phyloP scores from a whole-genome alignment of 1,140 invertebrate genomes.

The Elymnias hypermnestra region DNA sequence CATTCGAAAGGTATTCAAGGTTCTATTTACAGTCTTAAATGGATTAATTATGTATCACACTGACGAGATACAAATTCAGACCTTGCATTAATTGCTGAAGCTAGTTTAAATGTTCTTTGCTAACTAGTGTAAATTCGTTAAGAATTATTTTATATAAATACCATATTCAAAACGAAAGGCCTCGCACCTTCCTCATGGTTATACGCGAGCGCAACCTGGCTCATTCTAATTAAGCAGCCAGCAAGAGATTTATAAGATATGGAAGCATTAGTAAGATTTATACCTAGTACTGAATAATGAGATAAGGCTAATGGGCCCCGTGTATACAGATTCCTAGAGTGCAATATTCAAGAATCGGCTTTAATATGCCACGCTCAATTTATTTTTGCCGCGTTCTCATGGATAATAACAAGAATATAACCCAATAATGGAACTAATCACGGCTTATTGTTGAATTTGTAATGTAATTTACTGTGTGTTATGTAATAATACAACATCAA shows the following conservation, averaged over 20 bases:
- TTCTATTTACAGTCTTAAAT: too few species aligned
- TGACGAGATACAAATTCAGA: too few species aligned
- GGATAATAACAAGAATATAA: constrained; percentile 7
- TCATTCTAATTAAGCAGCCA: constrained; percentile 66
- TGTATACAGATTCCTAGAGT: constrained; percentile 36
- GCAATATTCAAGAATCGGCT: constrained; percentile 28
- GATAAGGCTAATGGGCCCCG: constrained; percentile 51
- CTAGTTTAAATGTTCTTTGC: too few species aligned
- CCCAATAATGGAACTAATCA: constrained; percentile 1
- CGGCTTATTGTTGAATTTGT: background rate
- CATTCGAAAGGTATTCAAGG: too few species aligned
- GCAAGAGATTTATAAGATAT: constrained; percentile 67
- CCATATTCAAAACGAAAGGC: constrained; percentile 17
- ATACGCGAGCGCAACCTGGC: constrained; percentile 28
- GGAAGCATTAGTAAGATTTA: constrained; percentile 65
- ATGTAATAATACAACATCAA: too few species aligned
- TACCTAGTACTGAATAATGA: constrained; percentile 56
- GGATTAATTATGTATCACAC: too few species aligned
- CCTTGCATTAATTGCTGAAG: too few species aligned
- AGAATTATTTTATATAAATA: too few species aligned
- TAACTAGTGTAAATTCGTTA: too few species aligned
- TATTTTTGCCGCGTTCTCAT: constrained; percentile 22
- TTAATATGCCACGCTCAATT: constrained; percentile 21
- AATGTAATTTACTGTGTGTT: too few species aligned
- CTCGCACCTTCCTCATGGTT: constrained; percentile 5